Evolutionary conservation across 1,140 invertebrate genomes (phyloP).

Genomic region (Drosophila nannoptera): DNA sequence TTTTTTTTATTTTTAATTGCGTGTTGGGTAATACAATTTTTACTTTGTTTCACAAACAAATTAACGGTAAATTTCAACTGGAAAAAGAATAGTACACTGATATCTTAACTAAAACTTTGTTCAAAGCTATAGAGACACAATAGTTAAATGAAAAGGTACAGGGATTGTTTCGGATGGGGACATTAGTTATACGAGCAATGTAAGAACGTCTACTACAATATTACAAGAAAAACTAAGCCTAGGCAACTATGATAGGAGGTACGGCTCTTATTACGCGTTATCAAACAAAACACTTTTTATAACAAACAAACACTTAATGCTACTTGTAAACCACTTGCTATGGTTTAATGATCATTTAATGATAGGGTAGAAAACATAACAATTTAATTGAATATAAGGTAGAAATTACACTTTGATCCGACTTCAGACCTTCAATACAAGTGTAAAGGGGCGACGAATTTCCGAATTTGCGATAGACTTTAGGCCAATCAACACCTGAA

Average conservation of each 20-base stretch:
- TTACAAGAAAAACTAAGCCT: constrained; percentile 38
- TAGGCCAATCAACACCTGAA: too few relatives aligned
- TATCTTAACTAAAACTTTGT: constrained; percentile 51
- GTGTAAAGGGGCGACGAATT: constrained; percentile 30
- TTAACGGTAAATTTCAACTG: constrained; percentile 49
- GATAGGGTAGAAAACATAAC: constrained; percentile 40
- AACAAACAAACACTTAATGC: constrained; percentile 73
- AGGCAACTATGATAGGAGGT: constrained; percentile 27
- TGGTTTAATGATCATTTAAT: constrained; percentile 26
- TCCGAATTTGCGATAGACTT: neutral
- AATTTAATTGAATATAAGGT: constrained; percentile 28
- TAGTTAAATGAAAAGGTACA: constrained; percentile 13
- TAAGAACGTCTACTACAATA: constrained; percentile 9
- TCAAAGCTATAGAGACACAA: constrained; percentile 43
- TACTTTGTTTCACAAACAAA: constrained; percentile 72
- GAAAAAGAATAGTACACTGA: constrained; percentile 16
- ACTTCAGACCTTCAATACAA: constrained; percentile 54
- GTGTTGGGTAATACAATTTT: constrained; percentile 32
- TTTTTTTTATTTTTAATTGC: constrained; percentile 1
- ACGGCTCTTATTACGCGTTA: constrained; percentile 16
- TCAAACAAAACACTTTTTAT: constrained; percentile 64
- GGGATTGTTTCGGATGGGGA: neutral
- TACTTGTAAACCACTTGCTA: constrained; percentile 49
- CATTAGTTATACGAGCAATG: constrained; percentile 26
- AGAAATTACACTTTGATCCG: constrained; percentile 10